A percentile compares a stretch with the other conserved stretches of the same genome.
Evolutionary conservation across 2,113 vertebrate genomes (phyloP).

Genomic region (Gopherus flavomarginatus): DNA sequence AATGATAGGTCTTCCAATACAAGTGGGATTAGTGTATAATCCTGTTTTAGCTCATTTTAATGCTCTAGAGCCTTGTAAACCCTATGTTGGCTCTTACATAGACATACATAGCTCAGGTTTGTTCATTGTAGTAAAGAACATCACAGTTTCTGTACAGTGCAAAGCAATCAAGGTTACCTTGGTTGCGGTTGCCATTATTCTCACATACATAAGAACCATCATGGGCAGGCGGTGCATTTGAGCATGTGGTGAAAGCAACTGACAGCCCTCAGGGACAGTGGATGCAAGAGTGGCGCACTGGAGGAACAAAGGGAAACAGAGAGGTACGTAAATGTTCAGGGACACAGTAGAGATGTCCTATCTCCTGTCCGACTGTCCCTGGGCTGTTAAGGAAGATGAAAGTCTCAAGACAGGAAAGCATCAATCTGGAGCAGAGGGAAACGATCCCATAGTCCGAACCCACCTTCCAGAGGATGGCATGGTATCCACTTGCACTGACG

Average conservation of each 20-base stretch:
- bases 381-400: neutral
- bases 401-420: neutral
- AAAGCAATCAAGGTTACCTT: conserved; percentile 25
- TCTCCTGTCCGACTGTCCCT: neutral
- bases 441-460: neutral
- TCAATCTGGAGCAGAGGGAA: neutral
- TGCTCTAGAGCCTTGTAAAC: neutral
- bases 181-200: conserved; percentile 6
- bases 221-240: neutral
- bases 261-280: neutral
- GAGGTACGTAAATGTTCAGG: neutral
- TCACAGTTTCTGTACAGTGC: neutral
- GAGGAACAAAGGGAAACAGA: neutral
- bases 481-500: neutral
- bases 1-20: neutral
- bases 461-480: neutral
- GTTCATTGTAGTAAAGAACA: conserved; percentile 17
- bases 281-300: neutral
- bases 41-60: neutral
- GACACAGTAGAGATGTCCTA: neutral
- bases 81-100: conserved; percentile 2
- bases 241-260: no score
- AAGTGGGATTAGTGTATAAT: neutral
- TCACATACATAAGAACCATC: neutral
- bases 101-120: neutral